phyloP scores from a whole-genome alignment of 2,797 vertebrate genomes.

The Lepilemur ruficaudatus region DNA sequence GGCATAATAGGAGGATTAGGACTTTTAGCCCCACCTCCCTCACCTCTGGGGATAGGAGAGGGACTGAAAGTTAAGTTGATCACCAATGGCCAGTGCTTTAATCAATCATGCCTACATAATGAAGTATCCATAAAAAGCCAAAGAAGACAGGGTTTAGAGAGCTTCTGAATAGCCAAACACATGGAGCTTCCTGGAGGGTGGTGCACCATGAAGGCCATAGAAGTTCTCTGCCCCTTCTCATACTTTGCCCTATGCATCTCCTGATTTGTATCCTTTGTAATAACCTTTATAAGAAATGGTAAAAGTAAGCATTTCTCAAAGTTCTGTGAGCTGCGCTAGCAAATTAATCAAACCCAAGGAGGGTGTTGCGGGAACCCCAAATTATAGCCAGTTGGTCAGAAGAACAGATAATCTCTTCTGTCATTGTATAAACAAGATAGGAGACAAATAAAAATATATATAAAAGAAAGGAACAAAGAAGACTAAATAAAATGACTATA shows the following conservation, averaged over 20 bases:
- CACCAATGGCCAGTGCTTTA: not conserved
- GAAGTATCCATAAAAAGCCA: not conserved
- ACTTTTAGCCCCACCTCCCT: not conserved
- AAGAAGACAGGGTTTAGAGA: not conserved
- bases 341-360: not conserved
- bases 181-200: not conserved
- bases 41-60: not conserved
- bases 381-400: not conserved
- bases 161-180: not conserved
- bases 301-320: not conserved
- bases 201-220: too few species aligned
- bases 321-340: not conserved
- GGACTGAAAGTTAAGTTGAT: not conserved
- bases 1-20: not conserved
- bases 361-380: not conserved
- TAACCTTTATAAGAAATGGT: not conserved
- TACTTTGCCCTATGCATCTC: not conserved
- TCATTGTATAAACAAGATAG: too few species aligned
- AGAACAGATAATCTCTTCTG: not conserved
- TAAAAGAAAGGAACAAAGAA: too few species aligned
- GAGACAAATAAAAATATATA: too few species aligned
- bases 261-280: not conserved
- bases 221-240: not conserved
- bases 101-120: not conserved
- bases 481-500: too few species aligned